Evolutionary conservation across 2,797 vertebrate genomes (phyloP).

Genomic region (Peromyscus attwateri): DNA sequence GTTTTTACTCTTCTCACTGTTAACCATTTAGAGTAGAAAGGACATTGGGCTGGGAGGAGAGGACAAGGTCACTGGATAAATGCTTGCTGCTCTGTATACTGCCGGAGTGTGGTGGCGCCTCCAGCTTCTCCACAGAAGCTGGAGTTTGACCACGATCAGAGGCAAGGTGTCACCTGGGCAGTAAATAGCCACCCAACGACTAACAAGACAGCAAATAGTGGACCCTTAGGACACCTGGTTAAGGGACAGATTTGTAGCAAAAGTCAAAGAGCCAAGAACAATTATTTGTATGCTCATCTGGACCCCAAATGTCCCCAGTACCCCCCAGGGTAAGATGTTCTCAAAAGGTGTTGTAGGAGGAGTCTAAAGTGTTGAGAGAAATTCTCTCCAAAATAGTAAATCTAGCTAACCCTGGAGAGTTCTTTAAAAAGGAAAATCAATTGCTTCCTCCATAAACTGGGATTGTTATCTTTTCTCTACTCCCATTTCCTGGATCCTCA

Average conservation of each 20-base stretch:
- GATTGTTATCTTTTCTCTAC: conserved; percentile 2
- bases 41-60: neutral
- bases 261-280: neutral
- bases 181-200: neutral
- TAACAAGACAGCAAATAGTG: neutral
- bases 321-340: neutral
- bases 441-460: neutral
- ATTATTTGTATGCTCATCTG: neutral
- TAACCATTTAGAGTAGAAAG: conserved; percentile 51
- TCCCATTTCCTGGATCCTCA: neutral
- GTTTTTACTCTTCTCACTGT: conserved; percentile 44
- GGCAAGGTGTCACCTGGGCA: neutral
- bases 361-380: neutral
- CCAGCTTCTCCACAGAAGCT: neutral
- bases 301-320: neutral
- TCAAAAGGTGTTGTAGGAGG: neutral
- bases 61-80: neutral
- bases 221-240: neutral
- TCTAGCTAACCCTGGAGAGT: neutral
- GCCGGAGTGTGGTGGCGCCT: rapidly evolving
- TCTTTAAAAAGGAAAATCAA: conserved; percentile 67
- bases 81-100: neutral
- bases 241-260: neutral
- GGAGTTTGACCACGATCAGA: neutral
- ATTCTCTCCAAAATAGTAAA: neutral